Evolutionary conservation across 2,113 vertebrate species (phyloP).

Genomic region (Mus spicilegus): DNA sequence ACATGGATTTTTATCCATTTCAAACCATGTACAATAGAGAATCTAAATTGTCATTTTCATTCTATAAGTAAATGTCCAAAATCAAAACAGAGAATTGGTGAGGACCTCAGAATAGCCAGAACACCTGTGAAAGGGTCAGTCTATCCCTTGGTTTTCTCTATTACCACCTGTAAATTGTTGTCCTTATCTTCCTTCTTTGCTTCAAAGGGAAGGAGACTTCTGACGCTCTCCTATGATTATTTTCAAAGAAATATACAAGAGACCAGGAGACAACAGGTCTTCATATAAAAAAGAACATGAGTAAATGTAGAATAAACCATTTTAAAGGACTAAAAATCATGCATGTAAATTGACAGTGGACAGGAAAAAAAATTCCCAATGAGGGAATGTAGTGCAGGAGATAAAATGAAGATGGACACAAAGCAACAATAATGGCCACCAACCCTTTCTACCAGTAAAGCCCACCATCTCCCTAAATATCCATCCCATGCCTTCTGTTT

Average conservation of each 20-base stretch:
- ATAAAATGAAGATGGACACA: background rate
- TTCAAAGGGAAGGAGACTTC: background rate
- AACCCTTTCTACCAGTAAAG: background rate
- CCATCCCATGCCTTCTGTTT: background rate
- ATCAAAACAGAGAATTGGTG: background rate
- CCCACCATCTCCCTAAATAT: background rate
- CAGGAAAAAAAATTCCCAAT: background rate
- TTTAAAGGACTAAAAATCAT: background rate
- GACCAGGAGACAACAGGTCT: background rate
- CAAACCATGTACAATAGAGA: background rate
- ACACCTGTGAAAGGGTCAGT: background rate
- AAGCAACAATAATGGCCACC: background rate
- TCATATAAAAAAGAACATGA: background rate
- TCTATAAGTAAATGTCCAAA: conserved; percentile 4
- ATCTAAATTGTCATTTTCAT: background rate
- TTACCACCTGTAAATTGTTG: no score
- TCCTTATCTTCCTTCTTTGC: background rate
- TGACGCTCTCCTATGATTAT: background rate
- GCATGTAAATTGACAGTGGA: background rate
- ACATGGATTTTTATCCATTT: conserved; percentile 2
- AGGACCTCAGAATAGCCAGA: background rate
- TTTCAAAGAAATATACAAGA: background rate
- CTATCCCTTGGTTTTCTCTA: background rate
- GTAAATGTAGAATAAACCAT: background rate
- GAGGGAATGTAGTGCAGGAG: background rate